phyloP scores from a whole-genome alignment of 2,888 invertebrate genomes.

The Hypena proboscidalis region DNA sequence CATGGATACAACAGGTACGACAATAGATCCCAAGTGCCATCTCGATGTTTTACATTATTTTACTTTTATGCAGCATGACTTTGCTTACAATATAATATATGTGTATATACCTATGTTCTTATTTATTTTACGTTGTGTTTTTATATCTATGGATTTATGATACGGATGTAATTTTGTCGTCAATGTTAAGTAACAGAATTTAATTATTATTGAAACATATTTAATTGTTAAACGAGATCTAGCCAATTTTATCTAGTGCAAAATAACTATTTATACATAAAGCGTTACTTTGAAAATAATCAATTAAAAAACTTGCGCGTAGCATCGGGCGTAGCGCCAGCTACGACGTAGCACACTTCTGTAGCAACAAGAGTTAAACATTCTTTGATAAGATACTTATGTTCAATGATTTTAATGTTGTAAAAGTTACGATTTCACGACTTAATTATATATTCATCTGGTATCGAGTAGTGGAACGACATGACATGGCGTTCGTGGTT shows the following conservation, averaged over 20 bases:
- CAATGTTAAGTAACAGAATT: constrained; percentile 10
- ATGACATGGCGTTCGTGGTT: constrained; percentile 50
- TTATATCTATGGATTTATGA: too few species aligned
- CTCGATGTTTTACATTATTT: constrained; percentile 25
- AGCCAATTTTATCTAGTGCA: too few species aligned
- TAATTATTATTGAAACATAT: constrained; percentile 1
- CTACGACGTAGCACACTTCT: constrained; percentile 19
- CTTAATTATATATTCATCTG: constrained; percentile 54
- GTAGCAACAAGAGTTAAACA: constrained; percentile 12
- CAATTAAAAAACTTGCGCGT: constrained; percentile 10
- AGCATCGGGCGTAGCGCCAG: constrained; percentile 28
- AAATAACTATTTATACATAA: too few species aligned
- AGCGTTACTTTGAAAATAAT: background rate
- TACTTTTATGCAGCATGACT: constrained; percentile 27
- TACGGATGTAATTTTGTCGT: constrained; percentile 20
- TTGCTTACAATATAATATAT: too few species aligned
- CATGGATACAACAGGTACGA: constrained; percentile 91
- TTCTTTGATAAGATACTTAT: constrained; percentile 36
- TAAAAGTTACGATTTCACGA: constrained; percentile 42
- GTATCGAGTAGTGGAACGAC: constrained; percentile 67
- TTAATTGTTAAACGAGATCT: background rate
- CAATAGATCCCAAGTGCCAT: constrained; percentile 9
- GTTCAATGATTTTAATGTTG: constrained; percentile 30
- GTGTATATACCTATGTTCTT: too few species aligned
- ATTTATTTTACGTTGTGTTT: too few species aligned